A percentile compares a stretch with the other conserved stretches of the same genome.
Evolutionary conservation across 37 sponge, comb jelly and placozoan genomes (phyloP).

Genomic region (Lycopodina hypogea): DNA sequence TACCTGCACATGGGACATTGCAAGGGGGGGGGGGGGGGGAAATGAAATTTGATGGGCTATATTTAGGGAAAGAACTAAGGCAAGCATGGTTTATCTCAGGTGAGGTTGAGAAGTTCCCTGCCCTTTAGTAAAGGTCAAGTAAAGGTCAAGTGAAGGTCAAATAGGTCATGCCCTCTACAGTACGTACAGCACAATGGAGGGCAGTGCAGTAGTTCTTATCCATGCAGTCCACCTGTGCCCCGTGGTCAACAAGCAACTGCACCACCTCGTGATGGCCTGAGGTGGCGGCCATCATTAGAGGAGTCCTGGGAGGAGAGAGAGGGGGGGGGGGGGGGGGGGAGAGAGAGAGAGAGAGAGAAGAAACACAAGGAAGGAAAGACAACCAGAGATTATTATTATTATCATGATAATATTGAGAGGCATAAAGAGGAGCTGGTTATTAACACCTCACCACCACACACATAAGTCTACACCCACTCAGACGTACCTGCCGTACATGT

Average conservation of each 20-base stretch:
- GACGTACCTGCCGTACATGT: slow-evolving; percentile 50
- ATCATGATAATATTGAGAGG: neutral
- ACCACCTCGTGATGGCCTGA: slow-evolving; percentile 73
- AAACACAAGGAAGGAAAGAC: too few relatives aligned
- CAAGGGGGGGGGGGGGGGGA: slow-evolving; percentile 4
- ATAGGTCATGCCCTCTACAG: neutral
- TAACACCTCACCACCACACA: neutral
- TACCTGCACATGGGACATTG: slow-evolving; percentile 30
- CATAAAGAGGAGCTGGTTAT: neutral
- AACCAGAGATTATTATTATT: too few relatives aligned
- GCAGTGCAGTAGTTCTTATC: slow-evolving; percentile 76
- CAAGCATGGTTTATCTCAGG: neutral
- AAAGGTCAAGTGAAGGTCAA: too few relatives aligned
- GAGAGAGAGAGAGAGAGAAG: neutral
- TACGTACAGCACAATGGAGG: slow-evolving; percentile 79
- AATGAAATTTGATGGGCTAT: neutral
- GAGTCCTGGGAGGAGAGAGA: slow-evolving; percentile 49
- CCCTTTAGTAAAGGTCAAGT: neutral
- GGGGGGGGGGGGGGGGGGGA: too few relatives aligned
- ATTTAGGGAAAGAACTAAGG: neutral
- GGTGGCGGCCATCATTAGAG: slow-evolving; percentile 85
- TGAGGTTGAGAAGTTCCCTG: too few relatives aligned
- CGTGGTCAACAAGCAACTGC: slow-evolving; percentile 59
- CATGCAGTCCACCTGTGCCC: slow-evolving; percentile 60
- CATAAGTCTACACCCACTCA: neutral